A percentile compares a stretch with the other conserved stretches of the same genome.
Conservation (phyloP, 2,797 vertebrate species). For the Lacerta viridis region DNA sequence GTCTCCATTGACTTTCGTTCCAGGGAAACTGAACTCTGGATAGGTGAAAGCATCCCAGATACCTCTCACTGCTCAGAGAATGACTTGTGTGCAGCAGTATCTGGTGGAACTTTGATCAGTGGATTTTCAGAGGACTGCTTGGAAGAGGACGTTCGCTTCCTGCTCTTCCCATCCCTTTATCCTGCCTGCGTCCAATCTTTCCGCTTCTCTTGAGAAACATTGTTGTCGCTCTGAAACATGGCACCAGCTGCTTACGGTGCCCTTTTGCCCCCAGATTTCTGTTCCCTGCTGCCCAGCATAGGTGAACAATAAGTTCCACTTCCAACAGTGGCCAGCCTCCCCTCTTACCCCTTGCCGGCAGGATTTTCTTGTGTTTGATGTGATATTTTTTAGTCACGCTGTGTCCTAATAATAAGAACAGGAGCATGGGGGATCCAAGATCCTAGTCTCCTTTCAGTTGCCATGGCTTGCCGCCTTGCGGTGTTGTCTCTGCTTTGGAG, state of each 20-base stretch:
- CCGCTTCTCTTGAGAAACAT: conserved; percentile 53
- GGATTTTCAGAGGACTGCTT: conserved; percentile 31
- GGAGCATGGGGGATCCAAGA: conserved; percentile 63
- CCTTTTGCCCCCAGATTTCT: conserved; percentile 68
- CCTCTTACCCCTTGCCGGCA: conserved; percentile 75
- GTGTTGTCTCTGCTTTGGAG: conserved; percentile 71
- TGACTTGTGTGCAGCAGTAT: neutral
- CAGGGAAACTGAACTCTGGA: too few species aligned
- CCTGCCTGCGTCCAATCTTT: conserved; percentile 30
- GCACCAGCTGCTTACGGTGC: conserved; percentile 68
- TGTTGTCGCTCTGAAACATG: conserved; percentile 59
- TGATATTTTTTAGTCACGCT: conserved; percentile 73
- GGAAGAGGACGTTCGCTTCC: conserved; percentile 43
- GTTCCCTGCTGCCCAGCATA: conserved; percentile 64
- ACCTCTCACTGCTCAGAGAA: too few species aligned
- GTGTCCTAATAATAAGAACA: conserved; percentile 73
- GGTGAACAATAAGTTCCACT: conserved; percentile 74
- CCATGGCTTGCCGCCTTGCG: conserved; percentile 52
- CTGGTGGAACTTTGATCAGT: neutral
- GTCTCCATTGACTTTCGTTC: too few species aligned
- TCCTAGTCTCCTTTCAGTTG: conserved; percentile 64
- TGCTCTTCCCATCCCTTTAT: neutral
- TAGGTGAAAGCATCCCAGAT: too few species aligned
- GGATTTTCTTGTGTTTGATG: conserved; percentile 73
- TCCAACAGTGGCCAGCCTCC: conserved; percentile 70